Conservation (phyloP, 2,888 invertebrate genomes). For the Erpobdella octoculata region DNA sequence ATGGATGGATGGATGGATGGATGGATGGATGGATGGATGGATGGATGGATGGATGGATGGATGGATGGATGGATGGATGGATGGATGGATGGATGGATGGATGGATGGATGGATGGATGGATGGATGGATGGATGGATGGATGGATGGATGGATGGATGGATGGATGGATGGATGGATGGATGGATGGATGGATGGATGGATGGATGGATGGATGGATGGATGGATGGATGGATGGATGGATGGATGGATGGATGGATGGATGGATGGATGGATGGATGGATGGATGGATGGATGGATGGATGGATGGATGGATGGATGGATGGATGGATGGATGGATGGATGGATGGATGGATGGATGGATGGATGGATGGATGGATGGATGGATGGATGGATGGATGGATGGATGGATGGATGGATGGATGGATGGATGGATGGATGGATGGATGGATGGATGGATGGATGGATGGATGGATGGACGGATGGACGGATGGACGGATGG, state of each 20-base stretch:
- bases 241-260: neutral
- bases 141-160: neutral
- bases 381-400: no score
- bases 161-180: neutral
- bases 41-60: slow-evolving; percentile 1
- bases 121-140: neutral
- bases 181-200: neutral
- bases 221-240: neutral
- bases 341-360: no score
- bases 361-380: no score
- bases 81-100: neutral
- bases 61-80: neutral
- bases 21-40: neutral
- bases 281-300: neutral
- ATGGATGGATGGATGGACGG: no score
- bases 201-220: neutral
- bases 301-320: neutral
- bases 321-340: neutral
- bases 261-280: neutral
- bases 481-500: no score
- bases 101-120: neutral
- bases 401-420: no score
- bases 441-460: no score
- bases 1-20: neutral
- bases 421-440: no score